Base-by-base conservation (phyloP, 2,888 invertebrate genomes). In the Mechanitis messenoides region DNA sequence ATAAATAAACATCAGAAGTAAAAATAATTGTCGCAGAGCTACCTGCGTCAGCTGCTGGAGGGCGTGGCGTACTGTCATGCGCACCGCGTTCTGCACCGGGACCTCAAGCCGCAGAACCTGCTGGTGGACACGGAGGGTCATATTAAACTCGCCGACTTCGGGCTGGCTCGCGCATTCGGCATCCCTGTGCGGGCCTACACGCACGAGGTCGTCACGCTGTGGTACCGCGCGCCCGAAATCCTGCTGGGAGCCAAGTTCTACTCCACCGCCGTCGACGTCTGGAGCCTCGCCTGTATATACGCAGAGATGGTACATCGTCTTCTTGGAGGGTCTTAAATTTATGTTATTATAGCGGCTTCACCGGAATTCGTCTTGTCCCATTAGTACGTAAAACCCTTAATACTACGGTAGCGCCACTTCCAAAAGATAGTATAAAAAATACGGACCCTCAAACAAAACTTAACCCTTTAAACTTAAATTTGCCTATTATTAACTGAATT, bases 201-300 rank as follows among this genome's bases (percentile, higher is more conserved):
- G 1, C 98, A 99, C 85, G 96, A 96, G 87, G 87, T 76, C 20
- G 96, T 98, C 3, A 99, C 98, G 1, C 91, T 99, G 66, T 99
- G 98, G 98, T 99, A 99, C 85, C 92, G 98, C 76, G 96, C 98
- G 6, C 98, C 99, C 2, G 98, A 99, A 89, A 95, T 99, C 73
- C 91, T 99, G 64, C 91, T 99, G 33, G 98, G 98, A 53, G 93
- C 96, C 20, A 94, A 95, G 80, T 93, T 95, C 74, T 99, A 99
- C 83, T 95, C 96, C 31, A 96, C 96, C 47, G 94, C 97, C 12
- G 96, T 99, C 42, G 99, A 99, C 87, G 93, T 98, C 58, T 99
- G 98, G 98, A 97, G 97, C 82, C 91, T 98, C 56, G 98, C 97
- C 6, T 98, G 98, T 81, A 98, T 99, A 74, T 97, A 96, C 91